Base-by-base conservation (phyloP, 53 echinoderm and acorn worm species). In the Echinometra lucunter region DNA sequence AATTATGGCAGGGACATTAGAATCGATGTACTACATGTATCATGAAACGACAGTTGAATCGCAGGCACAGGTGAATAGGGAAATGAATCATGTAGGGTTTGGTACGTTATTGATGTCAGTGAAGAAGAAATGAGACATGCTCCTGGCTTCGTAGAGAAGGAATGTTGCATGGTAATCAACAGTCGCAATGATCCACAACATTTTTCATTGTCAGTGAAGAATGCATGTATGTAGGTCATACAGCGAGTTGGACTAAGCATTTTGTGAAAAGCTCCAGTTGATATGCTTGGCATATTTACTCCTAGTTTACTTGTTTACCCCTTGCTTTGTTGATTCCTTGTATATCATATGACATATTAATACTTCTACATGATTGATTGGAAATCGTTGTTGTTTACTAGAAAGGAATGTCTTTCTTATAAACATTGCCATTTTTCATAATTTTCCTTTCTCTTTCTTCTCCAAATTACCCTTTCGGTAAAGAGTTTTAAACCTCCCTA, bases 161-260 rank as follows among this genome's bases (percentile, higher is more conserved):
- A 78, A 78, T 78, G 78, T 78, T 78, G 78, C 42, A 78, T 78
- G 78, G 78, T 78, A 42, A 78, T 78, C 40, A 40, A 23, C 42
- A 78, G 42, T 78, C 8, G 23, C 35, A 78, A 38, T 42, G 42
- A 89, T 89, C 32, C 89, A 21, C 19, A 12, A 23, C 60, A 49
- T 53, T 89, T 89, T 35, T 89, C 89, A 89, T 89, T 27, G 57
- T 89, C 89, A 89, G 55, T 89, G 19, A 75, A 40, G 42, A 75
- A 75, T 75, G 78, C 78, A 70, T 70, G 69, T 34, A 75, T 38
- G 78, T 75, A 38, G 78, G 78, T 75, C 78, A 75, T 21, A 19
- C 11, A 35, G 42, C 19, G 23, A 78, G 42, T 78, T 72, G 34
- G 1, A 15, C 35, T 53, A 72, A 1, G 8, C 8, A 8, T 72